These are phyloP conservation scores for Torymus aiolomorphi DNA, from an alignment of 2,888 invertebrate species.

Conservation along the genomic window DNA sequence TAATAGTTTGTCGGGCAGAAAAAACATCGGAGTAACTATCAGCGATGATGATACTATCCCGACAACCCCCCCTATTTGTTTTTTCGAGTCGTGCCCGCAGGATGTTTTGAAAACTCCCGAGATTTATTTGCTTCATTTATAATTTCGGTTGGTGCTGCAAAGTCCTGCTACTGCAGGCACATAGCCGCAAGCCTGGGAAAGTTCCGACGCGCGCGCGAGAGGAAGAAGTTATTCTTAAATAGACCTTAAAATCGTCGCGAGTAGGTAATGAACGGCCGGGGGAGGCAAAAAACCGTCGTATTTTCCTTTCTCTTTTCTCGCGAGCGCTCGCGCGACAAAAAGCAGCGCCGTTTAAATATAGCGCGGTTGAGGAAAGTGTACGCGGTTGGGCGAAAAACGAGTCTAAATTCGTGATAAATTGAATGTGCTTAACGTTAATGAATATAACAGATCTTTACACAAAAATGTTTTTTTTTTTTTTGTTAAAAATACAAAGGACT, in stretches of 20 bases:
- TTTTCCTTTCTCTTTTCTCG: not conserved
- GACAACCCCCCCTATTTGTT: not conserved
- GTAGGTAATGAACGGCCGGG: not conserved
- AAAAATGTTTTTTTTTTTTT: too few relatives aligned
- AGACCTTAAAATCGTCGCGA: slow-evolving; percentile 16
- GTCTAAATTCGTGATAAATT: too few relatives aligned
- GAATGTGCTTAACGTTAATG: too few relatives aligned
- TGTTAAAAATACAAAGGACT: too few relatives aligned
- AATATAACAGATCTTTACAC: too few relatives aligned
- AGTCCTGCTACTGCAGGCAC: not conserved
- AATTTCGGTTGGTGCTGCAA: slow-evolving; percentile 1
- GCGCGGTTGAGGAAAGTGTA: too few relatives aligned
- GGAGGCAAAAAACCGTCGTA: not conserved
- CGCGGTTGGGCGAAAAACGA: too few relatives aligned
- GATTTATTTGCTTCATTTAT: slow-evolving; percentile 28
- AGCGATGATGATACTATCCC: too few relatives aligned
- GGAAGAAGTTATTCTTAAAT: slow-evolving; percentile 28
- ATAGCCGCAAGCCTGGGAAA: not conserved
- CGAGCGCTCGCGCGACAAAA: too few relatives aligned
- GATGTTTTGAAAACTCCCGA: slow-evolving; percentile 33
- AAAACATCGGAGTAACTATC: too few relatives aligned
- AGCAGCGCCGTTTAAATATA: too few relatives aligned
- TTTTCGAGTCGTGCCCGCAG: not conserved
- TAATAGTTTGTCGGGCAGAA: too few relatives aligned
- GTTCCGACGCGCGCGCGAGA: not conserved